Conservation (phyloP, 2,113 vertebrate genomes). For the Hemiprocne comata region DNA sequence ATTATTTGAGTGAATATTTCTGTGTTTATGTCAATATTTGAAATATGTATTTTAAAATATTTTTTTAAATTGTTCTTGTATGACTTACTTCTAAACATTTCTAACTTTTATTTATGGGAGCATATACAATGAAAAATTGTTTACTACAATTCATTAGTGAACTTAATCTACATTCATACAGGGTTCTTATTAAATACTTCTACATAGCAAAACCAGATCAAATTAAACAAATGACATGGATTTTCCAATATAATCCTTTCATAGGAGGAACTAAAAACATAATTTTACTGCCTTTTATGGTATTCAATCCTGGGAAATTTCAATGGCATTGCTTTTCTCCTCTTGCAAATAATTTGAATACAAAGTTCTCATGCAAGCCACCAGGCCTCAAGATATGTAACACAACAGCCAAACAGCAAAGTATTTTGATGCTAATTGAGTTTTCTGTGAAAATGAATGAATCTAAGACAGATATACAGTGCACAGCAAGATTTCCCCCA, state of each 20-base stretch:
- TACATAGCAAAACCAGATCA: not conserved
- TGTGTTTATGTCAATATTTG: not conserved
- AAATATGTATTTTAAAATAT: not conserved
- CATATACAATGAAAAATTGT: not conserved
- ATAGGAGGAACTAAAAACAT: not conserved
- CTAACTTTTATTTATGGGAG: not conserved
- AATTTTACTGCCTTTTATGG: not conserved
- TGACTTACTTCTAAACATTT: not conserved
- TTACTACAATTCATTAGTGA: not conserved
- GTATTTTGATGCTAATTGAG: conserved; percentile 55
- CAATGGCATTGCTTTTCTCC: not conserved
- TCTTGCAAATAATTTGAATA: conserved; percentile 13
- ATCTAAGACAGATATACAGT: conserved; percentile 48
- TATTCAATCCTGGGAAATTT: not conserved
- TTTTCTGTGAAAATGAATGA: conserved; percentile 73
- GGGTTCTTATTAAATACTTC: not conserved
- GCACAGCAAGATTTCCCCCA: conserved; percentile 55
- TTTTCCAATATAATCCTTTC: not conserved
- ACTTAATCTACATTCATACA: not conserved
- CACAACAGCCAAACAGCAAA: conserved; percentile 14
- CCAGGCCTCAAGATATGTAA: conserved; percentile 39
- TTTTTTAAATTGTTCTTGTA: not conserved
- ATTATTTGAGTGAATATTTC: not conserved
- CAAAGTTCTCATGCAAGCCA: conserved; percentile 1
- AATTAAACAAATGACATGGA: not conserved